These are phyloP conservation scores for Danio albolineatus DNA, from an alignment of 2,797 vertebrate species.

Conservation along the genomic window DNA sequence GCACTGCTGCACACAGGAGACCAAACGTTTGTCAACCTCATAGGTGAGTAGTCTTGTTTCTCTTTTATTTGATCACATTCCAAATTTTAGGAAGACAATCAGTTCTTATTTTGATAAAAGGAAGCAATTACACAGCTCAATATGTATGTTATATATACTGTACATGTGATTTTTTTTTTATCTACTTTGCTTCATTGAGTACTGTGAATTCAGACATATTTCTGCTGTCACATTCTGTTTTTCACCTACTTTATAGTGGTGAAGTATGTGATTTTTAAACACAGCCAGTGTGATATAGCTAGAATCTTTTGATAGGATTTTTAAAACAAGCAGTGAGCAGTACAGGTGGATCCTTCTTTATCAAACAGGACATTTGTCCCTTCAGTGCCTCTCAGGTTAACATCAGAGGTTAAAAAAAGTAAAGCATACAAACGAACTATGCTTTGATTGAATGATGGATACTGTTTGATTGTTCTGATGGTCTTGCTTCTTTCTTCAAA, in stretches of 20 bases:
- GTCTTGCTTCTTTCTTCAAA: constrained; percentile 30
- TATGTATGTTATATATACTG: too few species aligned
- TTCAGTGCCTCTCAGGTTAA: background rate
- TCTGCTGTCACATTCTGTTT: too few species aligned
- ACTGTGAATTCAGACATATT: too few species aligned
- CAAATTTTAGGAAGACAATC: background rate
- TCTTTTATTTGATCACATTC: background rate
- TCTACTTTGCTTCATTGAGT: too few species aligned
- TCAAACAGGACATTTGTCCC: too few species aligned
- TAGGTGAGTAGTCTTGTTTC: constrained; percentile 57
- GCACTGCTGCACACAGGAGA: constrained; percentile 59
- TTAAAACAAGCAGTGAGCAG: background rate
- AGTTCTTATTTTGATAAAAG: too few species aligned
- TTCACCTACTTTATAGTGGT: too few species aligned
- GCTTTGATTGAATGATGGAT: background rate
- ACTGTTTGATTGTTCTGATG: background rate
- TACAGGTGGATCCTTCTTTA: background rate
- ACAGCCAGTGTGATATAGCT: background rate
- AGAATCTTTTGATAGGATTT: background rate
- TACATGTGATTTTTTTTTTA: too few species aligned
- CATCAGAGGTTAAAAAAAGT: background rate
- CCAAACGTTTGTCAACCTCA: constrained; percentile 61
- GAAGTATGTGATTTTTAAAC: too few species aligned
- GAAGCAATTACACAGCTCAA: too few species aligned
- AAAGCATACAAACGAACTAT: background rate